These are phyloP conservation scores for Penaeus chinensis DNA, from an alignment of 1,140 invertebrate genomes.

Conservation along the genomic window DNA sequence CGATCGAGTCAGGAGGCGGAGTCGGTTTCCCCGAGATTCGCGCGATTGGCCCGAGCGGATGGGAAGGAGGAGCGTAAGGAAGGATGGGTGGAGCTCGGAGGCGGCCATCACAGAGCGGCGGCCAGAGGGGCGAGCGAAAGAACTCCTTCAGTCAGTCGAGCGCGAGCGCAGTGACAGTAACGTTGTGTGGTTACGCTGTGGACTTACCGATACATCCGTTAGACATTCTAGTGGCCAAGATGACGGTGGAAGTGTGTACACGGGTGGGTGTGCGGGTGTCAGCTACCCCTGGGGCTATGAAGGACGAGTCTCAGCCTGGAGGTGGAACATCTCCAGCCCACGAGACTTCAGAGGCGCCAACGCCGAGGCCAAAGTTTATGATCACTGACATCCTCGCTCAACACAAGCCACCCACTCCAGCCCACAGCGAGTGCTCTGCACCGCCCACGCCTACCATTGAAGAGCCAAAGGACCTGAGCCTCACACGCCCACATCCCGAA, in stretches of 20 bases:
- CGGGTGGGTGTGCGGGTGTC: slow-evolving; percentile 55
- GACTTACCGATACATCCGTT: not conserved
- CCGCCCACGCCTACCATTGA: slow-evolving; percentile 38
- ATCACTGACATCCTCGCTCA: slow-evolving; percentile 56
- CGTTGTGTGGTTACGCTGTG: slow-evolving; percentile 30
- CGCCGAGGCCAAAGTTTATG: slow-evolving; percentile 56
- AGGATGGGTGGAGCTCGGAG: not conserved
- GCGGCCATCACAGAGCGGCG: slow-evolving; percentile 42
- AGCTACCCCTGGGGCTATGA: slow-evolving; percentile 46
- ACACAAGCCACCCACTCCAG: slow-evolving; percentile 40
- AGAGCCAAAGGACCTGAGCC: slow-evolving; percentile 52
- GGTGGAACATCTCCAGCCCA: slow-evolving; percentile 44
- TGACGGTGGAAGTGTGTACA: slow-evolving; percentile 59
- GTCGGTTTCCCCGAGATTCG: too few relatives aligned
- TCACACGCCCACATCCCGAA: slow-evolving; percentile 44
- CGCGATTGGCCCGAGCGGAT: too few relatives aligned
- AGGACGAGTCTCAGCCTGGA: slow-evolving; percentile 49
- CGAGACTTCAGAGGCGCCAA: slow-evolving; percentile 53
- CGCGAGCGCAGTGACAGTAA: slow-evolving; percentile 46
- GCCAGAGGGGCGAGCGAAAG: slow-evolving; percentile 6
- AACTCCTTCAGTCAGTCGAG: slow-evolving; percentile 49
- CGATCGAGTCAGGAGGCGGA: too few relatives aligned
- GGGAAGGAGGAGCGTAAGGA: too few relatives aligned
- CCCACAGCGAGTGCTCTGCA: slow-evolving; percentile 30
- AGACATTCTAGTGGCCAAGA: slow-evolving; percentile 15